Evolutionary conservation across 2,113 vertebrate species (phyloP).

Genomic region (Neomonachus schauinslandi): DNA sequence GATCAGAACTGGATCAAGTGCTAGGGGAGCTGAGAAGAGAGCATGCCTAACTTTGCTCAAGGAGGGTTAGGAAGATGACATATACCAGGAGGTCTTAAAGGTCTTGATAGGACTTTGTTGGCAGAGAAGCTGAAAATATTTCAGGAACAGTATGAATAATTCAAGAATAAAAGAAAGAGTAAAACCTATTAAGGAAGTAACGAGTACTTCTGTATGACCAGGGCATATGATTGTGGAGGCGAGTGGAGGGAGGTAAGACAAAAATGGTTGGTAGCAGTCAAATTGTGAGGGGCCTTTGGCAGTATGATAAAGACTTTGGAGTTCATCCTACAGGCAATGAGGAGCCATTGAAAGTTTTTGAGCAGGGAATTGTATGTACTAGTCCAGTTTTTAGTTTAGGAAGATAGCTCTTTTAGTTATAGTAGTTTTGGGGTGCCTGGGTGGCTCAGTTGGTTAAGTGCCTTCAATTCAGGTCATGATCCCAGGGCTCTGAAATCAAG

Average conservation of each 20-base stretch:
- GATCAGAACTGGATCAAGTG: background rate
- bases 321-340: background rate
- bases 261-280: background rate
- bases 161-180: background rate
- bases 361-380: background rate
- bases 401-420: background rate
- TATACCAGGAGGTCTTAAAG: background rate
- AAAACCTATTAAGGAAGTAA: background rate
- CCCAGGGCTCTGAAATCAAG: too few species aligned
- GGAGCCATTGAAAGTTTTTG: background rate
- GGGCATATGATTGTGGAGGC: background rate
- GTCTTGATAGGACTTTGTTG: background rate
- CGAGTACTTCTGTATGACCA: background rate
- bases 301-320: background rate
- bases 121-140: background rate
- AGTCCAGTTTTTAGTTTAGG: background rate
- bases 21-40: background rate
- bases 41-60: background rate
- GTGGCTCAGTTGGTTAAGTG: too few species aligned
- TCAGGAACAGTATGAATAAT: background rate
- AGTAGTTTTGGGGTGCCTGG: background rate
- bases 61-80: background rate
- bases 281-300: background rate
- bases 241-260: background rate
- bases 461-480: too few species aligned